Base-by-base conservation (phyloP, 2,888 invertebrate genomes). In the Acronicta aceris region DNA sequence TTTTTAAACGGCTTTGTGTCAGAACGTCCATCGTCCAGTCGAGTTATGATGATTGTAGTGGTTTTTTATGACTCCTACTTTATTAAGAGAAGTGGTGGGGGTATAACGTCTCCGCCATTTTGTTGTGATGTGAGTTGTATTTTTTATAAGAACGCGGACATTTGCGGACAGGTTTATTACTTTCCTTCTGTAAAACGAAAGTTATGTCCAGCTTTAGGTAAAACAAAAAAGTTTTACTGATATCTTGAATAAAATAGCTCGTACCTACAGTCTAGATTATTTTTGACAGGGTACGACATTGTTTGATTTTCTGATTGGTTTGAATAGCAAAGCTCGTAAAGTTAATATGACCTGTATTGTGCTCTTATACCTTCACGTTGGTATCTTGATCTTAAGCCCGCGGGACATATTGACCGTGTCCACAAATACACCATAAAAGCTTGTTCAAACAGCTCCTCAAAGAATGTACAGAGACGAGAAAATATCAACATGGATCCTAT, bases 11-110 rank as follows among this genome's bases (percentile, higher is more conserved):
- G 75, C 79, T 74, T 79, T 83, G 82, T 82, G 81, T 71, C 66
- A 56, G 64, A 68, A 60, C 72, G 84, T 83, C 87, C 86, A 76
- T 80, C 78, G 77, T 75, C 72, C 74, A 64, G 73, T 71, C 81
- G 78, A 84, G 89, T 93, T 94, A 94, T 92, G 89, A 92, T 93
- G 93, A 94, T 93, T 93, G 92, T 92, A 93, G 93, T 93, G 93
- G 85, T 83, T 88, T 91, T 93, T 92, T 94, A 93, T 85, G 89
- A 86, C 80, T 78, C 65, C 79, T 87, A 86, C 86, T 93, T 92
- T 91, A 92, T 92, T 92, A 89, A 85, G 84, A 85, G 88, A 90
- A 91, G 89, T 90, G 89, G 85, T 78, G 81, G 87, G 36, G 51
- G 58, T 45, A 65, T 83, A 82, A 82, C 80, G 76, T 85, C 82